Conservation (phyloP, 2,888 invertebrate genomes). For the Mechanitis messenoides region DNA sequence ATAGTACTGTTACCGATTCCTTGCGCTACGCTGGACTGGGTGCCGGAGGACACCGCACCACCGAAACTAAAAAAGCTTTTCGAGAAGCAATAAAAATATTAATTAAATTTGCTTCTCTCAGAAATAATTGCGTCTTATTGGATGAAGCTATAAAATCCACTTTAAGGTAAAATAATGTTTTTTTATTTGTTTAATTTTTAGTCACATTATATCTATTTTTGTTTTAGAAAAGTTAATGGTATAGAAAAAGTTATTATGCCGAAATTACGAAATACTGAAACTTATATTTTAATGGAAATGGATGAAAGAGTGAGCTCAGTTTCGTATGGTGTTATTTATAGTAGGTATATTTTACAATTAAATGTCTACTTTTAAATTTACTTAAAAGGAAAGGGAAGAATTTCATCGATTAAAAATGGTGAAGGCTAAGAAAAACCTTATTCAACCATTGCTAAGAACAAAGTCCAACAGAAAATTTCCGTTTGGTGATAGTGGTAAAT, state of each 20-base stretch:
- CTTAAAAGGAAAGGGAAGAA: slow-evolving; percentile 64
- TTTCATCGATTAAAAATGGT: slow-evolving; percentile 70
- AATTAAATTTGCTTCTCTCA: slow-evolving; percentile 71
- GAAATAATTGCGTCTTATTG: slow-evolving; percentile 58
- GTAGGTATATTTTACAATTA: neutral
- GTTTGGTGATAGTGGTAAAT: slow-evolving; percentile 29
- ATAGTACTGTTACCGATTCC: slow-evolving; percentile 48
- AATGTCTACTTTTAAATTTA: neutral
- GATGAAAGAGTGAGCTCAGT: slow-evolving; percentile 58
- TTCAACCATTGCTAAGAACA: slow-evolving; percentile 34
- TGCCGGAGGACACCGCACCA: slow-evolving; percentile 64
- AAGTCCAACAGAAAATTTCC: slow-evolving; percentile 29
- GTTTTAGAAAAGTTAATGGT: slow-evolving; percentile 67
- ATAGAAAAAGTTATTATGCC: slow-evolving; percentile 71
- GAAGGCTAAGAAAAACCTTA: slow-evolving; percentile 62
- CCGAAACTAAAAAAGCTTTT: slow-evolving; percentile 63
- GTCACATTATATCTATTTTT: neutral
- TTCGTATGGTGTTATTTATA: neutral
- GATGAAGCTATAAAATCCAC: slow-evolving; percentile 59
- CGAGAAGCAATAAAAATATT: slow-evolving; percentile 56
- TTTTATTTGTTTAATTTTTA: neutral
- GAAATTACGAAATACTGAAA: slow-evolving; percentile 63
- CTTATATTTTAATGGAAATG: slow-evolving; percentile 64
- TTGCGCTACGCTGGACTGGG: slow-evolving; percentile 61
- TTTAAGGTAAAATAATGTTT: slow-evolving; percentile 45